These are phyloP conservation scores for Popillia japonica DNA, from an alignment of 1,140 invertebrate genomes.

Conservation along the genomic window DNA sequence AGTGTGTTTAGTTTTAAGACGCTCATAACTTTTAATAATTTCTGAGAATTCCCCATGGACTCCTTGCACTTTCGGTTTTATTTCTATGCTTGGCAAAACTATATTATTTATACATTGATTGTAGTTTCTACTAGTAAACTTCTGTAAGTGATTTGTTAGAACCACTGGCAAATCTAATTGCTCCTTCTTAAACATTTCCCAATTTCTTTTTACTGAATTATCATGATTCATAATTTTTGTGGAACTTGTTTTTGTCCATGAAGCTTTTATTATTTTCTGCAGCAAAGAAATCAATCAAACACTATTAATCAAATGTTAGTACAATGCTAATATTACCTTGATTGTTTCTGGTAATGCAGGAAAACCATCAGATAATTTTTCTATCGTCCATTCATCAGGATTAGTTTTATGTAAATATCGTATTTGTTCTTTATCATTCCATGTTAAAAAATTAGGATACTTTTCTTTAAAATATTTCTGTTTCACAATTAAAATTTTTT, in stretches of 20 bases:
- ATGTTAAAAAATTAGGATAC: conserved; percentile 79
- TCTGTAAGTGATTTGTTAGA: conserved; percentile 69
- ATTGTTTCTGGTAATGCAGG: conserved; percentile 72
- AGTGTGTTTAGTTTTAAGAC: conserved; percentile 51
- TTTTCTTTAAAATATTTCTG: conserved; percentile 79
- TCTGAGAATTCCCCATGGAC: conserved; percentile 59
- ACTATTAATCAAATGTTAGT: conserved; percentile 39
- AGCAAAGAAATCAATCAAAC: conserved; percentile 48
- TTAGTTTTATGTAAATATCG: conserved; percentile 71
- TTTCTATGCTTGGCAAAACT: conserved; percentile 35
- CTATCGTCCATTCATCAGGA: conserved; percentile 76
- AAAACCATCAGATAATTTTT: conserved; percentile 80
- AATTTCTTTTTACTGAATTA: conserved; percentile 70
- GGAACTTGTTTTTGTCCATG: conserved; percentile 68
- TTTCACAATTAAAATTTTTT: conserved; percentile 70
- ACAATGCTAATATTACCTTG: conserved; percentile 48
- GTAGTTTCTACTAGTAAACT: conserved; percentile 67
- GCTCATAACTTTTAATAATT: conserved; percentile 59
- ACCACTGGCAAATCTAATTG: conserved; percentile 63
- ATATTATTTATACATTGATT: conserved; percentile 43
- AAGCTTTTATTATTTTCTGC: conserved; percentile 70
- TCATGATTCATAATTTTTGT: conserved; percentile 71
- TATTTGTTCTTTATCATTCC: conserved; percentile 85
- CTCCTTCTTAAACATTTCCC: conserved; percentile 68
- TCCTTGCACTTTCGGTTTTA: neutral